Evolutionary conservation across 2,888 invertebrate species (phyloP), one percentile per base, ranked within the genome.

Genomic region (Itoplectis maculator): DNA sequence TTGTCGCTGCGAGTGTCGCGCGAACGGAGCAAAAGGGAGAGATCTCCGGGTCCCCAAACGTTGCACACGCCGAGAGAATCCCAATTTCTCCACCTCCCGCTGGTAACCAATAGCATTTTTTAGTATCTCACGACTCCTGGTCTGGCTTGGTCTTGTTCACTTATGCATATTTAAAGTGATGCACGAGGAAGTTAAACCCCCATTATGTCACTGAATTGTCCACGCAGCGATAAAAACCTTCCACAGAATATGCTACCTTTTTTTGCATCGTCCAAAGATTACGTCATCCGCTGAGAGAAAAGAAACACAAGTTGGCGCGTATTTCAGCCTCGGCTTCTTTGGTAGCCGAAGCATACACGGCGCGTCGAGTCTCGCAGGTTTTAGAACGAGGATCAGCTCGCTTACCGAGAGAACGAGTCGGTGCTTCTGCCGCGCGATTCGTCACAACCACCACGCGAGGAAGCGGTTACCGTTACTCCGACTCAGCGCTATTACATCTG

Each of bases 381-480:
- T 70, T 42, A 49, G n/a, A 61, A 23, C 8, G 20, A 66, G 40
- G 49, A 35, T 42, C 45, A 56, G 23, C n/a, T 35, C 23, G 7
- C 40, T 35, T 37, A 8, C 2, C 11, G 35, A 42, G 61, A 63
- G 45, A 49, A 35, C 61, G 51, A 51, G 61, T 42, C 29, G 68
- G 49, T 68, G 15, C 54, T 54, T 54, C 68, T 51, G 20, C 47
- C 74, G 11, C 68, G 15, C 68, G 51, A 79, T 74, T 74, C 68
- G 59, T 68, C 68, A 68, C 74, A 65, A 79, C 42, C 69, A 59
- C 45, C 74, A 68, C 74, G 68, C 45, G 74, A 68, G 42, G 74
- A 49, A 63, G 68, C 29, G 51, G 40, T 47, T 70, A 11, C 75
- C 80, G 80, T 49, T 80, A 70, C n/a, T n/a, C 47, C 23, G 47